A percentile compares a stretch with the other conserved stretches of the same genome.
Evolutionary conservation across 1,140 invertebrate genomes (phyloP).

Genomic region (Mercenaria mercenaria): DNA sequence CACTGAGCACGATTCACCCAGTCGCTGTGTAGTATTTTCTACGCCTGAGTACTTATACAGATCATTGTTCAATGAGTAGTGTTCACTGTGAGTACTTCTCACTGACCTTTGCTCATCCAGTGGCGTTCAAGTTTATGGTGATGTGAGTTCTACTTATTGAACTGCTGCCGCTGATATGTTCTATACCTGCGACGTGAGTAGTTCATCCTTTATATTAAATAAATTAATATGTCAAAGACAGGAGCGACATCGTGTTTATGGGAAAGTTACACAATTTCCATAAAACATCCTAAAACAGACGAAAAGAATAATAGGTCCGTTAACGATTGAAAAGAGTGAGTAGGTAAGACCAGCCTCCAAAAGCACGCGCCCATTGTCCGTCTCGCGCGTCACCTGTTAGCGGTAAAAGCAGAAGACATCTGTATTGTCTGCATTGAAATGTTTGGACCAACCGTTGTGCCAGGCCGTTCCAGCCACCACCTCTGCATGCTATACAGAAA

Average conservation of each 20-base stretch:
- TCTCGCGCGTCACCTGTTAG: neutral
- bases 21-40: too few species aligned
- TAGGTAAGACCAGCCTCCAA: neutral
- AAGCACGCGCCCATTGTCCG: conserved; percentile 2
- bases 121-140: too few species aligned
- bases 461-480: neutral
- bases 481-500: neutral
- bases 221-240: neutral
- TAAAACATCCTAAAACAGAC: conserved; percentile 9
- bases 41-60: too few species aligned
- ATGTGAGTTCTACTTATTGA: too few species aligned
- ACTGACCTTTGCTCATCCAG: too few species aligned
- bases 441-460: neutral
- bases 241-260: neutral
- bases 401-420: conserved; percentile 24
- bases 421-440: conserved; percentile 23
- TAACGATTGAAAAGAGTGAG: neutral
- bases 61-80: too few species aligned
- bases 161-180: too few species aligned
- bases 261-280: neutral
- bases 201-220: too few species aligned
- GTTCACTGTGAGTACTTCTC: too few species aligned
- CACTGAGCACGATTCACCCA: too few species aligned
- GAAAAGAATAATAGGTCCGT: neutral
- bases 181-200: too few species aligned